Evolutionary conservation across 2,797 vertebrate genomes (phyloP), one percentile per base, ranked within the genome.

Genomic region (Sebastes vulpes): DNA sequence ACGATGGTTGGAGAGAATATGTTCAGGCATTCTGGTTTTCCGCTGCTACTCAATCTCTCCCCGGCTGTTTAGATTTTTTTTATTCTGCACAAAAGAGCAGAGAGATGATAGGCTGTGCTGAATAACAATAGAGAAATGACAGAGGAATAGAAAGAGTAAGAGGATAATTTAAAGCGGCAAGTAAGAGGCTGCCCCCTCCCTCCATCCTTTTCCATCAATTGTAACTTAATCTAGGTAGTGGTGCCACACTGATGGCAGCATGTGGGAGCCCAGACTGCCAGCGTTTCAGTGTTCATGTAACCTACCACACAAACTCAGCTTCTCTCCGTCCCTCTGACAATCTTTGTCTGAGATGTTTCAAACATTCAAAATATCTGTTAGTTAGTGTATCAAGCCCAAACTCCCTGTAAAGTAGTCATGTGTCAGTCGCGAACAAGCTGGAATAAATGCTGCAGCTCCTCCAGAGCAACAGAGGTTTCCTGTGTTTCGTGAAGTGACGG

Each of bases 11-110:
- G n/a, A 38, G 20, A 65, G 16, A 50, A 46, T 50, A 68, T 29
- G 16, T 67, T 38, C 25, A 71, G 54, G 42, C 53, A 31, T 60
- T 48, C 7, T 38, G 28, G 6, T 26, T 58, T 70, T 38, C 38
- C 50, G 52, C 21, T 65, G 29, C 16, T 58, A 50, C 23, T 6
- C 54, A 35, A 69, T 77, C 61, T 69, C 35, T 77, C 48, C 48
- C 29, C 35, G 20, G 12, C 59, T 72, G 71, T 82, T 73, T 38
- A 65, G 20, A 32, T 65, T 75, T 32, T 66, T 77, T 77, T 60
- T 61, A 48, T 77, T 78, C 25, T 69, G 73, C 66, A 74, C 63
- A 77, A 68, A 48, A 73, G 78, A 86, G 71, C 58, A 75, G 57
- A 78, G 57, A 81, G 65, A 85, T 72, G 73, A 82, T 69, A 31